Evolutionary conservation across 1,140 invertebrate species (phyloP).

Genomic region (Tenebrio molitor): DNA sequence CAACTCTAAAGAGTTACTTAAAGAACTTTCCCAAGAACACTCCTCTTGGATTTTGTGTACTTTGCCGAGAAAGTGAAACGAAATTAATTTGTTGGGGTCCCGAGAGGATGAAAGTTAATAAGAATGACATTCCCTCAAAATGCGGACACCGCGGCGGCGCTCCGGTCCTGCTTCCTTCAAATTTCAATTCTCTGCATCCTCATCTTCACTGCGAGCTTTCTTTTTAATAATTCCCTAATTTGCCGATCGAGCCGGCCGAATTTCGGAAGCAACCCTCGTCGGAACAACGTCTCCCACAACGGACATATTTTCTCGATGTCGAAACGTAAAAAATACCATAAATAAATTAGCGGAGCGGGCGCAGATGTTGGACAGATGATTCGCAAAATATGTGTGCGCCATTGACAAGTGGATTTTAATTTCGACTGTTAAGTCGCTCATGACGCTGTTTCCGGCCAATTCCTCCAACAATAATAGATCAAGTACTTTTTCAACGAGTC

Average conservation of each 20-base stretch:
- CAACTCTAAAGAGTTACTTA: constrained; percentile 27
- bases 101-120: constrained; percentile 19
- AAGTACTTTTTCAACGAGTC: constrained; percentile 17
- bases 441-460: constrained; percentile 24
- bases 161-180: not conserved
- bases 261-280: not conserved
- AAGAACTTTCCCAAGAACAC: constrained; percentile 13
- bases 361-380: too few relatives aligned
- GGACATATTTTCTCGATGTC: not conserved
- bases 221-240: constrained; percentile 12
- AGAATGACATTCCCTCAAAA: constrained; percentile 31
- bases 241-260: not conserved
- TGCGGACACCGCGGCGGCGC: not conserved
- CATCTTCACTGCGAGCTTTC: constrained; percentile 9
- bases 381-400: not conserved
- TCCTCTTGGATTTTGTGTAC: constrained; percentile 29
- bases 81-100: constrained; percentile 23
- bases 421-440: not conserved
- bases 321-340: not conserved
- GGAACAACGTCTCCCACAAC: not conserved
- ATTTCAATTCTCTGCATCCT: not conserved
- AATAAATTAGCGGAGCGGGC: too few relatives aligned
- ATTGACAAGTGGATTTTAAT: constrained; percentile 23
- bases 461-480: constrained; percentile 8
- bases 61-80: constrained; percentile 29